These are phyloP conservation scores for Apteryx mantelli DNA, from an alignment of 2,113 vertebrate species.

Conservation along the genomic window DNA sequence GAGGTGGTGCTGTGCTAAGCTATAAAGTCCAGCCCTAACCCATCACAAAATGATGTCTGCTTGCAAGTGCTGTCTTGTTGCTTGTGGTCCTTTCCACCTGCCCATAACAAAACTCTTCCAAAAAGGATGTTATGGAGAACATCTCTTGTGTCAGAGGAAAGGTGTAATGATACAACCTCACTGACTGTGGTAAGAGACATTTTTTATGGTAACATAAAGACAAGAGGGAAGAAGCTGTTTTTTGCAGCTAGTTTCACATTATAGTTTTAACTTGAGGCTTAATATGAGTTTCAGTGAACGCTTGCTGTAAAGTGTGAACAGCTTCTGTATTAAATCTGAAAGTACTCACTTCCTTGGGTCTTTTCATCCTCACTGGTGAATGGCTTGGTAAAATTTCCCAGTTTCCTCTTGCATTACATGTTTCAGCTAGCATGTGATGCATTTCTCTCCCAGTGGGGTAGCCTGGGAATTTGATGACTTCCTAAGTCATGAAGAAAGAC, in stretches of 20 bases:
- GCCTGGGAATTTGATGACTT: neutral
- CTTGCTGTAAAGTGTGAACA: neutral
- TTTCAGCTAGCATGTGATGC: conserved; percentile 35
- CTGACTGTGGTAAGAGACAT: neutral
- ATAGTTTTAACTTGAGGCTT: conserved; percentile 1
- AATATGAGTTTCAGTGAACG: neutral
- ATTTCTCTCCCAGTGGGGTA: neutral
- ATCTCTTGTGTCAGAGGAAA: neutral
- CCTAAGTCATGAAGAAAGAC: neutral
- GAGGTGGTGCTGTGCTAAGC: neutral
- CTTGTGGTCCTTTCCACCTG: neutral
- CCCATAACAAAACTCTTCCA: neutral
- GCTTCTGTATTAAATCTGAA: neutral
- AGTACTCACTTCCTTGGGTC: neutral
- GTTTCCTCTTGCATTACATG: conserved; percentile 20
- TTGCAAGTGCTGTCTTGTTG: neutral
- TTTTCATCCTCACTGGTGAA: conserved; percentile 18
- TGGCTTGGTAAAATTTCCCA: neutral
- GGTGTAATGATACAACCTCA: neutral
- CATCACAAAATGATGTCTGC: neutral
- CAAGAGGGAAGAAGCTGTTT: accelerated
- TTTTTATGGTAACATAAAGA: neutral
- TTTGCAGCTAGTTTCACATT: neutral
- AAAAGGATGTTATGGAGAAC: neutral
- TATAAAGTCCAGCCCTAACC: neutral